These are phyloP conservation scores for Himalopsyche japonica DNA, from an alignment of 2,888 invertebrate genomes.

Conservation along the genomic window DNA sequence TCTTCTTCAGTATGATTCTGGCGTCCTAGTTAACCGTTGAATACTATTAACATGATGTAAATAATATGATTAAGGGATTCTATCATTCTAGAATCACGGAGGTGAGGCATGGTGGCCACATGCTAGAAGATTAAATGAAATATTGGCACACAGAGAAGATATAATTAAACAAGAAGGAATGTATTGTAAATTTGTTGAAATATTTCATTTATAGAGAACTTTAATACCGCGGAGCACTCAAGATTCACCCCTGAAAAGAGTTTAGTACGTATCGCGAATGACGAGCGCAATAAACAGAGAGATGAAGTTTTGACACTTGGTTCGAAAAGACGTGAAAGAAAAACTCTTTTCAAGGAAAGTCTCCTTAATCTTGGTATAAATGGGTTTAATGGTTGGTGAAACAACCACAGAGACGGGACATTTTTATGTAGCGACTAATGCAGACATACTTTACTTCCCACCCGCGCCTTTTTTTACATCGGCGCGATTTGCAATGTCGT, in stretches of 20 bases:
- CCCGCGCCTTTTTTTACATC: background rate
- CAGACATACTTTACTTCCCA: background rate
- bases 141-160: too few species aligned
- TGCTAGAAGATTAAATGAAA: too few species aligned
- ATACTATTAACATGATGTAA: too few species aligned
- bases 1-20: too few species aligned
- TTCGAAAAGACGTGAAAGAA: constrained; percentile 3
- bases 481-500: background rate
- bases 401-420: background rate
- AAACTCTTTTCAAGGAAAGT: background rate
- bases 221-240: too few species aligned
- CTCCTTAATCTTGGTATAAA: constrained; percentile 19
- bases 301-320: constrained; percentile 16
- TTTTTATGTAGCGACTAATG: background rate
- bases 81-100: too few species aligned
- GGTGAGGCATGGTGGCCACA: too few species aligned
- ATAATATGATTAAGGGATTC: too few species aligned
- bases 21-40: too few species aligned
- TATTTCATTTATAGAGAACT: too few species aligned
- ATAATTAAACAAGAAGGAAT: too few species aligned
- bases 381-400: constrained; percentile 20
- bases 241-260: background rate
- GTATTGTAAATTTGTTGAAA: too few species aligned
- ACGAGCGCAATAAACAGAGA: constrained; percentile 7
- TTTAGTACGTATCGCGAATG: background rate